Evolutionary conservation across 2,797 vertebrate species (phyloP), one percentile per base, ranked within the genome.

Genomic region (Pseudochaenichthys georgianus): DNA sequence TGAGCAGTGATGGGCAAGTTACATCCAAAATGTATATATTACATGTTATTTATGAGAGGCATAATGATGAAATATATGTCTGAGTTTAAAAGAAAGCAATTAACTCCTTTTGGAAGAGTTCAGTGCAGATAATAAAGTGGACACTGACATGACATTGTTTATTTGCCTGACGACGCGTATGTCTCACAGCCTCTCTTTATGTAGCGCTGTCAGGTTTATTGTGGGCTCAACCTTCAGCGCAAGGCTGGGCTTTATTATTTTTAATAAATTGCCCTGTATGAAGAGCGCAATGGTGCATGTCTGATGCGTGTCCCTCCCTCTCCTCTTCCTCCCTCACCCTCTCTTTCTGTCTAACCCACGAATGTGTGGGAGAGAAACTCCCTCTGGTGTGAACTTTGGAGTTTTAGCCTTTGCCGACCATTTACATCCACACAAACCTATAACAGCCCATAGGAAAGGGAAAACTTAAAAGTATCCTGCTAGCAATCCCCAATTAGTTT

Each of bases 61-160:
- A 21, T 21, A 92, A 94, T 92, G 83, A 92, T 91, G 86, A 89
- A 89, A 92, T 89, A 85, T 88, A 88, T 75, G 89, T 92, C 93
- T 71, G 77, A 47, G 21, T 82, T 85, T 87, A 92, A 88, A 89
- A 84, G 85, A 83, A 87, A 84, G 89, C 92, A 90, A 91, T 95
- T 92, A 90, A 90, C 90, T 86, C 78, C 69, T 78, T 78, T 62
- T 51, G 7, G 6, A 84, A 74, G 87, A 84, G 82, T 84, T 83
- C 51, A 85, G 75, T 46, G 46, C 60, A 45, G 90, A 91, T 92
- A 84, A 90, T 87, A 88, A 89, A 89, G 73, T 59, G 82, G 78
- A 73, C 81, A 61, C 69, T 67, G 82, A 85, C 75, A 68, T 71
- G 78, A 82, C 55, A 90, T 87, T 77, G 78, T 92, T 91, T 88